phyloP scores from a whole-genome alignment of 2,113 vertebrate species.

The Pachyramphus minor region DNA sequence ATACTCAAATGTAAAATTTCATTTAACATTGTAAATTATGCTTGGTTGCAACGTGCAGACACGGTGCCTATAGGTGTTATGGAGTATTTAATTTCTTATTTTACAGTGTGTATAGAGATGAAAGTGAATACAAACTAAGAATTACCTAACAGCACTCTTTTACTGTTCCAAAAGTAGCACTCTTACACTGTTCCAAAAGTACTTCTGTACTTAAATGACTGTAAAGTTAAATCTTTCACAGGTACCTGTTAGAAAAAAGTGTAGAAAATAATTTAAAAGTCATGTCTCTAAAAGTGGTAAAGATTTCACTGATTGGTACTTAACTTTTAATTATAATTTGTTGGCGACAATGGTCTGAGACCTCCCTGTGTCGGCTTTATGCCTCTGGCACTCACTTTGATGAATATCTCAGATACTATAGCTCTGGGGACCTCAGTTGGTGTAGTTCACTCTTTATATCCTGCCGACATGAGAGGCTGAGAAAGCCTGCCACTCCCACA shows the following conservation, averaged over 20 bases:
- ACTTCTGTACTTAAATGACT: not conserved
- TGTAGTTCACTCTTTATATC: not conserved
- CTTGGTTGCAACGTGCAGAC: not conserved
- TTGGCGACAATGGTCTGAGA: constrained; percentile 16
- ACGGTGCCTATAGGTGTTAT: accelerated
- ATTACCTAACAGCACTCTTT: not conserved
- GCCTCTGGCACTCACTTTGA: not conserved
- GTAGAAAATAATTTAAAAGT: not conserved
- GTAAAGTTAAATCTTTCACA: not conserved
- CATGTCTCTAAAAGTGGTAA: not conserved
- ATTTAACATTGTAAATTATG: not conserved
- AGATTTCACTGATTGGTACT: not conserved
- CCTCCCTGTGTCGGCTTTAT: not conserved
- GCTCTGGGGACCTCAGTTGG: not conserved
- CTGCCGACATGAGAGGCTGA: not conserved
- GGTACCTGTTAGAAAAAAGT: not conserved
- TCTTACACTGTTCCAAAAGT: not conserved
- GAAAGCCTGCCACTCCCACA: not conserved
- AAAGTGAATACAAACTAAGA: not conserved
- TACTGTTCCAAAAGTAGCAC: not conserved
- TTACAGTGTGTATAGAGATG: not conserved
- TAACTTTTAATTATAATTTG: constrained; percentile 18
- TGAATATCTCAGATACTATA: not conserved
- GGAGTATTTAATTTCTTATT: not conserved
- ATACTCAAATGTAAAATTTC: not conserved